These are phyloP conservation scores for Platycheirus albimanus DNA, from an alignment of 2,888 invertebrate species.

Conservation along the genomic window DNA sequence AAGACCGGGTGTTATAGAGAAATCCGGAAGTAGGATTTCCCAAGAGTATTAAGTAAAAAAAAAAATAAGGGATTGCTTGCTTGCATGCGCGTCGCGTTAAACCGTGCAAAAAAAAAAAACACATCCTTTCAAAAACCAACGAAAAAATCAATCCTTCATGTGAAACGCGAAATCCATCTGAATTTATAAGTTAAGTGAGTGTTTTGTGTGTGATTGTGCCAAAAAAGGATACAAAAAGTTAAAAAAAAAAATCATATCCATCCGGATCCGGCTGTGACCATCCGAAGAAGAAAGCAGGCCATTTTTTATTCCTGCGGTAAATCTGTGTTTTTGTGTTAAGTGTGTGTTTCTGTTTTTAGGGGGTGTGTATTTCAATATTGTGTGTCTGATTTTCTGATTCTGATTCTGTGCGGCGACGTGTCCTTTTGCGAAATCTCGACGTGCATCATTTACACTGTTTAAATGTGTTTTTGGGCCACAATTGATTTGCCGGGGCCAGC, in stretches of 20 bases:
- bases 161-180: neutral
- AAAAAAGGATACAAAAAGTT: constrained; percentile 10
- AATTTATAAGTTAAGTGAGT: constrained; percentile 10
- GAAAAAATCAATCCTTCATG: neutral
- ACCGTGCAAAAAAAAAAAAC: constrained; percentile 28
- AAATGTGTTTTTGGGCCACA: constrained; percentile 82
- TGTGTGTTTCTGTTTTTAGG: constrained; percentile 16
- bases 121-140: neutral
- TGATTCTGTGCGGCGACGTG: constrained; percentile 7
- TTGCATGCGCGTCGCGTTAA: constrained; percentile 21
- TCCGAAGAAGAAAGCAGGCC: neutral
- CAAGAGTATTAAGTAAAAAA: constrained; percentile 37
- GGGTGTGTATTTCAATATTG: constrained; percentile 18
- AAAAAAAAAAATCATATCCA: constrained; percentile 1
- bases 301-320: constrained; percentile 24
- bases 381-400: constrained; percentile 9
- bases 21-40: constrained; percentile 32
- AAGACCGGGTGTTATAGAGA: constrained; percentile 37
- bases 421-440: constrained; percentile 58
- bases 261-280: constrained; percentile 15
- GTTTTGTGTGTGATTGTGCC: constrained; percentile 34
- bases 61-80: constrained; percentile 27
- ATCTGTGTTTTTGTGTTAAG: neutral
- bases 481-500: constrained; percentile 81
- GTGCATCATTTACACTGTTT: constrained; percentile 77